Evolutionary conservation across 2,888 invertebrate genomes (phyloP), one percentile per base, ranked within the genome.

Genomic region (Heteropelma amictum): DNA sequence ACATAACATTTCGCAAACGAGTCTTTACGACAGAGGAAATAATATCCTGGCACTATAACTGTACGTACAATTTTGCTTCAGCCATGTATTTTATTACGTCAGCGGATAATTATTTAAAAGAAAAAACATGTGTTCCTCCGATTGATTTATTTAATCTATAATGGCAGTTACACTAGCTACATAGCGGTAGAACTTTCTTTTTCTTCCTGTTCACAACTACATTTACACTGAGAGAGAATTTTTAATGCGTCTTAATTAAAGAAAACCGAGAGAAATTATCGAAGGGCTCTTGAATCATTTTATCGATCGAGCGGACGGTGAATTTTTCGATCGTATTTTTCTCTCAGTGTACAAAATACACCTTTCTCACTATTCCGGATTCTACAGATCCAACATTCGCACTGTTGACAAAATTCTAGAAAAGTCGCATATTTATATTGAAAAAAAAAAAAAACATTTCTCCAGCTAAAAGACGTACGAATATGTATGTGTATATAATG

Each of bases 61-160:
- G 74, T 74, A 70, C 70, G 75, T 75, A 75, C 61, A 28, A 71
- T 54, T 38, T 49, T 45, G 65, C 75, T 75, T 58, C 58, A 71
- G 65, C 70, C 26, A 40, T 60, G 28, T 64, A 23, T 64, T 30
- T 58, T 19, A 56, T 54, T 68, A 69, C 33, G 8, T 56, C 26
- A 28, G 47, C 33, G 38, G 45, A 65, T 12, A 60, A 28, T 23
- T 12, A 30, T 6, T 12, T 42, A 19, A 3, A 26, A 53, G 21
- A 23, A 14, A 30, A 12, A 49, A 73, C 33, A 6, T 23, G 3
- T 42, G 51, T 64, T 21, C 53, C 38, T 35, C 69, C 58, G 64
- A 69, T 38, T n/a, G 33, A 60, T 53, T 74, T 42, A 42, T 65
- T 60, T 40, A 12, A 47, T 72, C 45, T 65, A 60, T 47, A 10